These are phyloP conservation scores for Nephrotoma flavescens DNA, from an alignment of 2,888 invertebrate genomes.

Conservation along the genomic window DNA sequence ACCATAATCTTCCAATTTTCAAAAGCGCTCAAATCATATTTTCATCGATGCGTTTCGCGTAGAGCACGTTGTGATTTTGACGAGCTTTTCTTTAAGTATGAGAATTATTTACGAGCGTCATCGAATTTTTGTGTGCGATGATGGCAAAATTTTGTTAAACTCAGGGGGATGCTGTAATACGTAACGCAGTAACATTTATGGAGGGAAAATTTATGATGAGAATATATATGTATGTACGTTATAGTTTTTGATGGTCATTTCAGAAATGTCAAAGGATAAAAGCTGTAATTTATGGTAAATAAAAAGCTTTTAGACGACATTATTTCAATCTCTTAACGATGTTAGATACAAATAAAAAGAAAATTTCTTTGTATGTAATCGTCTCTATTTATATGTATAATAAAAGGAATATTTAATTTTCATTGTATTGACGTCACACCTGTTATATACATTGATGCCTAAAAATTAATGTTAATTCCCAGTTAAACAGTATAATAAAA, in stretches of 20 bases:
- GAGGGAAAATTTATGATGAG: not conserved
- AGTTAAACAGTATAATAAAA: not conserved
- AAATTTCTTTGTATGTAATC: not conserved
- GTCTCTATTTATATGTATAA: too few relatives aligned
- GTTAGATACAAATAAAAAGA: not conserved
- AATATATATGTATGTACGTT: not conserved
- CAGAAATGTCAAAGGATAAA: not conserved
- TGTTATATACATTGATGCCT: not conserved
- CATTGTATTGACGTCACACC: not conserved
- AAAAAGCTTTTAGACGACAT: not conserved
- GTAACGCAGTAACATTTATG: not conserved
- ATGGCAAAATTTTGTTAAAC: not conserved
- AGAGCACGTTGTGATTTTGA: not conserved
- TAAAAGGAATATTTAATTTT: not conserved
- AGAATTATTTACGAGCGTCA: not conserved
- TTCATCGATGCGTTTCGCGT: not conserved
- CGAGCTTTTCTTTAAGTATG: not conserved
- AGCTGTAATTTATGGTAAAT: not conserved
- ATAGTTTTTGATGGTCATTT: not conserved
- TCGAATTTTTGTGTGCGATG: not conserved
- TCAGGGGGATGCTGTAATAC: not conserved
- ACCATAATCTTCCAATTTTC: too few relatives aligned
- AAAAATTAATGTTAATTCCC: not conserved
- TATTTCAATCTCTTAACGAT: not conserved
- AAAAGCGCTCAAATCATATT: not conserved